Evolutionary conservation across 2,888 invertebrate species (phyloP), one percentile per base, ranked within the genome.

Genomic region (Trachelus stipa): DNA sequence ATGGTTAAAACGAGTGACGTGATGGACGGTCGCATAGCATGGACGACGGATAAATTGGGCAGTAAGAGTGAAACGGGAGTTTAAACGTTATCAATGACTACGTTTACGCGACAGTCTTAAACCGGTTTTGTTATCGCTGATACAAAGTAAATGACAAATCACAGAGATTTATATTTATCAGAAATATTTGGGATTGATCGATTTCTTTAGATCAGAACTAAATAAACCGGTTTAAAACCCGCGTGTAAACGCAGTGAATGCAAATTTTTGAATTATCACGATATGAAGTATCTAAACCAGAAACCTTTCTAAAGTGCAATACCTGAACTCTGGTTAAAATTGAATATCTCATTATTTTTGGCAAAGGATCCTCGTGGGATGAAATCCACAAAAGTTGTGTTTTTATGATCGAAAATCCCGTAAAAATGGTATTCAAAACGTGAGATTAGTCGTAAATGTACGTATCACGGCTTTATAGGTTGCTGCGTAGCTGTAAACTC

Each of bases 361-460:
- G 71, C 31, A 33, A 33, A 71, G 71, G 31, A 71, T 71, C 71
- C 71, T 71, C 71, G 12, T 6, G 31, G 71, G 12, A 31, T 33
- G 4, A 23, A 23, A 34, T 9, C 23, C 23, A 56, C 56, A 56
- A 56, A 56, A 56, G 23, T 56, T 6, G 23, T 56, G 56, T 23
- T 56, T 71, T 74, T 74, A 74, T 34, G 74, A 34, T 34, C n/a
- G 74, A 34, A 74, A 74, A 74, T 74, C 74, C 6, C 74, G 74
- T 74, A 74, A 74, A 74, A 74, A 35, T 12, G 74, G 35, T 74
- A 74, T 74, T 74, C 35, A 34, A 12, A 34, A 35, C 35, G 37
- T 37, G 74, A 74, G 35, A 74, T 74, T 34, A 74, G 74, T 74
- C 74, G 74, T 74, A 74, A 74, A 74, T 12, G 74, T n/a, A n/a